Evolutionary conservation across 2,888 invertebrate genomes (phyloP), one percentile per base, ranked within the genome.

Genomic region (Maniola hyperantus): DNA sequence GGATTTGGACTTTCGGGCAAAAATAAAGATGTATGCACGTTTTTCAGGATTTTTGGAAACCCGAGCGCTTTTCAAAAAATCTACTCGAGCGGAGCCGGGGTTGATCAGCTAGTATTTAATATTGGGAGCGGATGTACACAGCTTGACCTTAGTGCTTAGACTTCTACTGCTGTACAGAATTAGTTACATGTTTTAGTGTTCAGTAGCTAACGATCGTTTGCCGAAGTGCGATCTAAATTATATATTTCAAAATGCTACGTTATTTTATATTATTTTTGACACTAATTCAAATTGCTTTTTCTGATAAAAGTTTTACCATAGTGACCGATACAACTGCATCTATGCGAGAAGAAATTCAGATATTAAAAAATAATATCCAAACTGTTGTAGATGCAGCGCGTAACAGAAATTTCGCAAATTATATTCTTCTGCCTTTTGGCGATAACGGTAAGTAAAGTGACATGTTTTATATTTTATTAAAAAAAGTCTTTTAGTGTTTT

Each of bases 311-410:
- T 77, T 82, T 88, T 2, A 84, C 84, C 0, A 51, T 89, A 1
- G 82, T 89, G 0, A 8, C 85, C 0, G 89, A 89, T 39, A 85
- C 84, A 0, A 84, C 88, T 0, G 57, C 15, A 0, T 87, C 88
- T 0, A 88, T 88, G 87, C 44, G 57, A 20, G 77, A 79, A 0
- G 87, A 87, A 55, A 66, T 85, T 0, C 73, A 79, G 6, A n/a
- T 77, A 0, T 76, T 88, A 0, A 83, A 80, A 71, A 67, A 71
- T 0, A 81, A 81, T 64, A 69, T 87, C 1, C 68, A 74, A 0
- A 44, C 72, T 0, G 71, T 80, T 0, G 15, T 72, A 6, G 60
- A 61, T 7, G 66, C 46, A 4, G 18, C 68, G 7, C 48, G 20
- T 6, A 65, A 54, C 13, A 34, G 33, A 15, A 0, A 65, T 10